Base-by-base conservation (phyloP, 2,888 invertebrate species). In the Cetonia aurata region DNA sequence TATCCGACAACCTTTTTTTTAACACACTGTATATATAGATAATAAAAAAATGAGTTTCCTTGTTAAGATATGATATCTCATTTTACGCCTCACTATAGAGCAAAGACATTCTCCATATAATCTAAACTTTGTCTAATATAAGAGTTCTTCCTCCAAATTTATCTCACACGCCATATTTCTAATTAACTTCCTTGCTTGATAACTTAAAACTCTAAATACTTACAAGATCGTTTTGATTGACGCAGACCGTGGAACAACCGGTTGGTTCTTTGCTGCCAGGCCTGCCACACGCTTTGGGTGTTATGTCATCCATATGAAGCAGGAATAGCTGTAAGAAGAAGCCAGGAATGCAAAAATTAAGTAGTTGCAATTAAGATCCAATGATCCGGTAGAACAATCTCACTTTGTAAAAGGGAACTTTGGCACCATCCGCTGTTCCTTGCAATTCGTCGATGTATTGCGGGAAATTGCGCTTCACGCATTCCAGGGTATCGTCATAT, bases 401-500 rank as follows among this genome's bases (percentile, higher is more conserved):
- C 83, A 94, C 95, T 89, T 94, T 92, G 76, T 93, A 85, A 82
- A 96, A 96, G 0, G 94, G 92, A 3, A 96, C 92, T 75, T 90
- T 88, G 0, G 95, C 91, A 0, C 96, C 96, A 80, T 95, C 94
- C 6, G 96, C 93, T n/a, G 92, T 89, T 6, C 96, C 96, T 81
- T 93, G 90, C 48, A 96, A 86, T 84, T 96, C 96, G 72, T 90
- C 88, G 1, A 96, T 86, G 80, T 96, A 96, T 78, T 94, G 93
- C 0, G 96, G 95, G 83, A 89, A 95, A 76, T 91, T 90, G 59
- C 86, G 83, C 76, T 89, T 89, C 75, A 93, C 91, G 73, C 88
- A 88, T 3, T 86, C 87, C 53, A 96, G 85, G 0, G 94, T 94
- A 69, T 88, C 90, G 31, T 95, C 92, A 79, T 94, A 96, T 0